A percentile compares a stretch with the other conserved stretches of the same genome.
phyloP scores from a whole-genome alignment of 2,113 vertebrate genomes.

The Eleginops maclovinus region DNA sequence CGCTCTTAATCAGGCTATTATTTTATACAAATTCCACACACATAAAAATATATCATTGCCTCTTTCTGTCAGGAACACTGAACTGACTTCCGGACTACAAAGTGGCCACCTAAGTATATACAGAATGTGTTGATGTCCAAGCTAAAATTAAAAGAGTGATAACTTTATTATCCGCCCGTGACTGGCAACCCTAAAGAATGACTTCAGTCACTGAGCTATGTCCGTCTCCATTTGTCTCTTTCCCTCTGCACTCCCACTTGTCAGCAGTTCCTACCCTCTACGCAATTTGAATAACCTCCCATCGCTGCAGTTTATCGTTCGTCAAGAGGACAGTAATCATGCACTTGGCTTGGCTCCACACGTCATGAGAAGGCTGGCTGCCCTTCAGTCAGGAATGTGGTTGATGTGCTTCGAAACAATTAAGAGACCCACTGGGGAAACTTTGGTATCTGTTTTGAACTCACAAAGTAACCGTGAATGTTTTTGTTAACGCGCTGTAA shows the following conservation, averaged over 20 bases:
- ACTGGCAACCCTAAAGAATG: constrained; percentile 47
- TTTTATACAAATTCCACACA: neutral
- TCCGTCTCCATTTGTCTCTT: constrained; percentile 46
- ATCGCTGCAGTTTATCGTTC: constrained; percentile 57
- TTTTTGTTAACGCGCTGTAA: constrained; percentile 17
- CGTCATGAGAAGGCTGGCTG: constrained; percentile 21
- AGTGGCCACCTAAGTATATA: neutral
- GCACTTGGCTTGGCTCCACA: constrained; percentile 48
- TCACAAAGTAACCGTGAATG: constrained; percentile 22
- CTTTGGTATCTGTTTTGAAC: constrained; percentile 11
- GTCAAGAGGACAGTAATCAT: constrained; percentile 57
- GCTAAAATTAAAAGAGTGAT: constrained; percentile 20
- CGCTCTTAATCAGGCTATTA: neutral
- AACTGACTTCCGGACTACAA: neutral
- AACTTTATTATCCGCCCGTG: constrained; percentile 23
- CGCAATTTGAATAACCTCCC: constrained; percentile 56
- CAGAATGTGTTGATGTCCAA: constrained; percentile 20
- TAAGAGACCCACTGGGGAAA: neutral
- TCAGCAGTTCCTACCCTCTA: constrained; percentile 58
- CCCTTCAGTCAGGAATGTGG: constrained; percentile 51
- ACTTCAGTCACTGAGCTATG: constrained; percentile 50
- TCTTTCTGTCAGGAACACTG: constrained; percentile 2
- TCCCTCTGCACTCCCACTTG: constrained; percentile 23
- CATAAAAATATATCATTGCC: neutral
- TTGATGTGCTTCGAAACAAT: constrained; percentile 13